Conservation (phyloP, 2,797 vertebrate genomes). For the Dipus sagitta region DNA sequence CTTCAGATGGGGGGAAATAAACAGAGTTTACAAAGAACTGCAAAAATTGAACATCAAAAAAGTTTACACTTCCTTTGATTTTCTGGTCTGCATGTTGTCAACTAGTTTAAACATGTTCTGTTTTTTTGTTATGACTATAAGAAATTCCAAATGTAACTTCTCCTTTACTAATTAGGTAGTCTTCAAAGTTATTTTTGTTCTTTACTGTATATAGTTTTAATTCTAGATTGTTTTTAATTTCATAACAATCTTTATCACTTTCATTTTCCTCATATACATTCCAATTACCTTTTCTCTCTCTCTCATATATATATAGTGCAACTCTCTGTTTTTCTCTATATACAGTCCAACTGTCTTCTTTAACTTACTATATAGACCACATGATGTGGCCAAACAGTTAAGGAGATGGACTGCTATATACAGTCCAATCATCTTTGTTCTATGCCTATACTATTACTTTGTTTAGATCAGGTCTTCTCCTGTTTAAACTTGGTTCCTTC, state of each 20-base stretch:
- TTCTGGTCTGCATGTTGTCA: background rate
- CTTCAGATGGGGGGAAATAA: too few species aligned
- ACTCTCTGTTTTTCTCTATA: background rate
- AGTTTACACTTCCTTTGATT: too few species aligned
- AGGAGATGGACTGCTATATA: too few species aligned
- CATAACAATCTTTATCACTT: too few species aligned
- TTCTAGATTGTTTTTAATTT: slow-evolving; percentile 52
- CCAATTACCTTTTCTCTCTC: too few species aligned
- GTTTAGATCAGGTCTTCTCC: background rate
- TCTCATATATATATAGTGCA: too few species aligned
- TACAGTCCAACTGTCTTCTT: background rate
- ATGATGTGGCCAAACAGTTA: too few species aligned
- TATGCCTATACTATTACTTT: slow-evolving; percentile 4
- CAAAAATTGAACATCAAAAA: too few species aligned
- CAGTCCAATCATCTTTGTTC: background rate
- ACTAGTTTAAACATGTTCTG: slow-evolving; percentile 5
- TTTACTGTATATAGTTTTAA: background rate
- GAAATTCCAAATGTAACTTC: background rate
- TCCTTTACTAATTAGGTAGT: background rate
- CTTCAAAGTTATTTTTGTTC: slow-evolving; percentile 28
- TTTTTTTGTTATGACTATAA: background rate
- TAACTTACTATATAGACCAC: too few species aligned
- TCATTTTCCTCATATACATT: too few species aligned
- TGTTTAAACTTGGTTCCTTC: slow-evolving; percentile 10
- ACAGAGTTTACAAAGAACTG: too few species aligned